Base-by-base conservation (phyloP, 2,888 invertebrate species). In the Nesidiocoris tenuis region DNA sequence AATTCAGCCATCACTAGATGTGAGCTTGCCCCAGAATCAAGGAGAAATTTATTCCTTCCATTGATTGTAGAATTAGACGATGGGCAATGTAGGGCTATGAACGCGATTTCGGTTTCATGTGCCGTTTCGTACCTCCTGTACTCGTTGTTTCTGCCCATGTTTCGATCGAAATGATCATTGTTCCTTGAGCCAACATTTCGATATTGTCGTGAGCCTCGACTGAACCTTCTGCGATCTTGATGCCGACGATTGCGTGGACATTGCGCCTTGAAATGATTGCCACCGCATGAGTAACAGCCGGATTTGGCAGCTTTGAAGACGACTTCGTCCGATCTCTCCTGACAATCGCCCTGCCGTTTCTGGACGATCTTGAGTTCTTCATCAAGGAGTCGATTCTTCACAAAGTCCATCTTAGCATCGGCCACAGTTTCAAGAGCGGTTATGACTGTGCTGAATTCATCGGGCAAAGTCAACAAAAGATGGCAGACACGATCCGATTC, bases 401-500 rank as follows among this genome's bases (percentile, higher is more conserved):
- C 71, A 59, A 77, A 74, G 21, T 77, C 67, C 19, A 77, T 19
- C 55, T 61, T 76, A 1, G 72, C 56, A 17, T 68, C 65, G 16
- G 68, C 39, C 12, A 56, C 21, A 12, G 77, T 66, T 55, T 77
- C 77, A 0, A 75, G 22, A 17, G 72, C 77, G 23, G 75, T 75
- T 16, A 72, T 74, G n/a, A 78, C 72, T 0, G 76, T 70, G n/a
- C 75, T 67, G 61, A 57, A 75, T 59, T 77, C 64, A n/a, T 63
- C 12, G 1, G 75, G 71, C 18, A 78, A 63, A 3, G 74, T 54
- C 25, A 76, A 59, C 18, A 78, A 61, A 55, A 77, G 65, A 66
- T 75, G 77, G 12, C 76, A 68, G 19, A 78, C 75, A 17, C 65
- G 65, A 54, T 78, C 71, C 0, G 61, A 65, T n/a, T 78, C 75